These are phyloP conservation scores for Strigops habroptila DNA, from an alignment of 2,113 vertebrate genomes.

Conservation along the genomic window DNA sequence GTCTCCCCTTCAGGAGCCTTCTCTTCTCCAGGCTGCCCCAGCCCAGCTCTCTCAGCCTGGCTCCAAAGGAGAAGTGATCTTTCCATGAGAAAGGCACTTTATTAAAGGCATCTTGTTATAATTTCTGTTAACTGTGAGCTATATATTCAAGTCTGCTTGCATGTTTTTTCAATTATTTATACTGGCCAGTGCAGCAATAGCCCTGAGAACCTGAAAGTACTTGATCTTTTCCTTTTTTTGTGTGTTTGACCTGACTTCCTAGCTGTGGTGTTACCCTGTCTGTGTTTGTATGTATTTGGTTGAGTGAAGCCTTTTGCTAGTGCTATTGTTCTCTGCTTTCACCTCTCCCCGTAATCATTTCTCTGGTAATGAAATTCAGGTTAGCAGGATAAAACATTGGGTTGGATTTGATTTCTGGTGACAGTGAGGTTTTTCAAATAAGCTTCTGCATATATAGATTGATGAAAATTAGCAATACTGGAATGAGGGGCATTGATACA, in stretches of 20 bases:
- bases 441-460: background rate
- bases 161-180: background rate
- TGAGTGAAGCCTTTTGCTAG: background rate
- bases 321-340: background rate
- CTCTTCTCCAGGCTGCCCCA: background rate
- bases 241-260: background rate
- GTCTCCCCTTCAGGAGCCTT: background rate
- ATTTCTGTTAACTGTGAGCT: background rate
- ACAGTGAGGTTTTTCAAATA: background rate
- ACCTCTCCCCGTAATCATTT: background rate
- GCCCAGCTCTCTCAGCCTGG: background rate
- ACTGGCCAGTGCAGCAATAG: background rate
- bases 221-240: background rate
- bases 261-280: background rate
- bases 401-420: conserved; percentile 2
- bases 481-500: background rate
- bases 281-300: background rate
- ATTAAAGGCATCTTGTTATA: background rate
- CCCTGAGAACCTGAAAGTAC: background rate
- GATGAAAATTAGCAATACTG: background rate
- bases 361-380: background rate
- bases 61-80: background rate
- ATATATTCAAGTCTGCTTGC: background rate
- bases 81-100: background rate
- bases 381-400: background rate